These are phyloP conservation scores for Yasuhikotakia modesta DNA, from an alignment of 2,797 vertebrate species.

Conservation along the genomic window DNA sequence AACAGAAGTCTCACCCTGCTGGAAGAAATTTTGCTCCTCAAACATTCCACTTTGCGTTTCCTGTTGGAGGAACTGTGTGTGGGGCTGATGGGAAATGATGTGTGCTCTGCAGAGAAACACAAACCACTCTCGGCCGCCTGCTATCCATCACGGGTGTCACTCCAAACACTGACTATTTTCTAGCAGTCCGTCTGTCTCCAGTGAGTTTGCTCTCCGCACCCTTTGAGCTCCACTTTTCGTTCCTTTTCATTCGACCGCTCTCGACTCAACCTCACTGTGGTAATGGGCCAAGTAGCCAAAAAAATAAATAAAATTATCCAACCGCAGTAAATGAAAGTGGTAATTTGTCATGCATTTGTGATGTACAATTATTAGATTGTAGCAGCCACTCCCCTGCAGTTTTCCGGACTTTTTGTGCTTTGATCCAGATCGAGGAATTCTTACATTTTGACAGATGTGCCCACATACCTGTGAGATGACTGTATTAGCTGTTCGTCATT, in stretches of 20 bases:
- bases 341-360: constrained; percentile 80
- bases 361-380: constrained; percentile 82
- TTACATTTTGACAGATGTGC: constrained; percentile 8
- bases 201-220: constrained; percentile 80
- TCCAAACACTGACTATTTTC: constrained; percentile 80
- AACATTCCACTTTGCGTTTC: constrained; percentile 51
- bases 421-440: constrained; percentile 51
- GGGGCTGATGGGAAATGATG: constrained; percentile 58
- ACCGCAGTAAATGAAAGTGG: constrained; percentile 83
- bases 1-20: constrained; percentile 37
- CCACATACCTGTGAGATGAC: background rate
- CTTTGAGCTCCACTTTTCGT: constrained; percentile 82
- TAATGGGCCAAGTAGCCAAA: constrained; percentile 79
- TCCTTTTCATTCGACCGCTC: constrained; percentile 81
- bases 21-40: constrained; percentile 43
- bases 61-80: constrained; percentile 53
- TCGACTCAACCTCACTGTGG: constrained; percentile 76
- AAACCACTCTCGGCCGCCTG: constrained; percentile 71
- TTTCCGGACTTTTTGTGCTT: constrained; percentile 40
- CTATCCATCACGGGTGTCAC: constrained; percentile 76
- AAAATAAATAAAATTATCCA: constrained; percentile 68
- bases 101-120: constrained; percentile 55
- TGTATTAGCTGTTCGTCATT: background rate
- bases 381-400: constrained; percentile 68
- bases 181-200: constrained; percentile 82